A percentile compares a stretch with the other conserved stretches of the same genome.
Evolutionary conservation across 2,888 invertebrate genomes (phyloP).

Genomic region (Caenorhabditis becei): DNA sequence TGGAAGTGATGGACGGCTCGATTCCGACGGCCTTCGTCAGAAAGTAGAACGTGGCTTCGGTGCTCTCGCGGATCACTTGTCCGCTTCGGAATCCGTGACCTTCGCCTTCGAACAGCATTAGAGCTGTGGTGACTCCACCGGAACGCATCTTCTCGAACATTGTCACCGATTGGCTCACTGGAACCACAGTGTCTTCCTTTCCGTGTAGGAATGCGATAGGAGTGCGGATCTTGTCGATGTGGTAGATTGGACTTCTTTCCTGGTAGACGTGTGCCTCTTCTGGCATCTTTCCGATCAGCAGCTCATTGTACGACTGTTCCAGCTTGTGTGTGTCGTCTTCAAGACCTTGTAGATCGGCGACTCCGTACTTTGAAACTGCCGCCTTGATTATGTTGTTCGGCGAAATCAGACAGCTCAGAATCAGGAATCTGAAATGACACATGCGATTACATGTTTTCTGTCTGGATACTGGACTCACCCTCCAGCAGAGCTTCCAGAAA

Average conservation of each 20-base stretch:
- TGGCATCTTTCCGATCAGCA: constrained; percentile 80
- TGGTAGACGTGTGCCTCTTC: constrained; percentile 73
- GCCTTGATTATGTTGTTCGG: constrained; percentile 82
- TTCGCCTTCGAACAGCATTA: constrained; percentile 83
- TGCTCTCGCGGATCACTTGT: constrained; percentile 82
- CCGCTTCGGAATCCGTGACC: constrained; percentile 83
- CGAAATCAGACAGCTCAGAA: constrained; percentile 70
- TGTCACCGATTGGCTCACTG: constrained; percentile 82
- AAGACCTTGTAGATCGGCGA: constrained; percentile 82
- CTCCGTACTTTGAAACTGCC: constrained; percentile 83
- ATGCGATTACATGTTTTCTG: neutral
- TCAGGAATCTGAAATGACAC: constrained; percentile 64
- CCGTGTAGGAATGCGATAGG: constrained; percentile 83
- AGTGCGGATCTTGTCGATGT: constrained; percentile 81
- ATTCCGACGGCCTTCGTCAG: constrained; percentile 76
- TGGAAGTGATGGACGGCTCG: constrained; percentile 58
- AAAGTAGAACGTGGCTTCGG: constrained; percentile 83
- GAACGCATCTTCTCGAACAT: constrained; percentile 82
- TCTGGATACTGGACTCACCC: constrained; percentile 33
- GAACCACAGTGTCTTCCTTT: constrained; percentile 82
- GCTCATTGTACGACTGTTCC: constrained; percentile 82
- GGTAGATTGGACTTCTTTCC: constrained; percentile 81
- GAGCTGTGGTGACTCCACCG: constrained; percentile 82
- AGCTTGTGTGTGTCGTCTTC: constrained; percentile 83
- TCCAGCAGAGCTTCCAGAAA: constrained; percentile 82